A percentile compares a stretch with the other conserved stretches of the same genome.
phyloP scores from a whole-genome alignment of 2,113 vertebrate genomes.

The Silurus glanis region DNA sequence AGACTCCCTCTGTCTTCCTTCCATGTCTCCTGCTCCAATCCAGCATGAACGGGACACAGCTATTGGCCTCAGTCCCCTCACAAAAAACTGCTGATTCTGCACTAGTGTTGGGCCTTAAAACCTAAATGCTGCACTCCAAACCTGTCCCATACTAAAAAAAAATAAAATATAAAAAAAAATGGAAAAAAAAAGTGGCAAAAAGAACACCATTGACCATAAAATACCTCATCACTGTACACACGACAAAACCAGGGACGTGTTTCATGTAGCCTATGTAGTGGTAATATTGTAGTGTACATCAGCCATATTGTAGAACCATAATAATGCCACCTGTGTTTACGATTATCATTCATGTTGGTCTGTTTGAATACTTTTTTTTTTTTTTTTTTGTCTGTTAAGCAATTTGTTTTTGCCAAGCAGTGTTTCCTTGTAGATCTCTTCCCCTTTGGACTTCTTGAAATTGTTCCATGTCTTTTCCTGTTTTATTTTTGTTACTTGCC shows the following conservation, averaged over 20 bases:
- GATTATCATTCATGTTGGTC: constrained; percentile 69
- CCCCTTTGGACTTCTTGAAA: constrained; percentile 66
- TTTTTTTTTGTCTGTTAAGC: constrained; percentile 65
- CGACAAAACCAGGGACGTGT: constrained; percentile 71
- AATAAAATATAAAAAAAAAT: constrained; percentile 41
- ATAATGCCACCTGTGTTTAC: constrained; percentile 77
- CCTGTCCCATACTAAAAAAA: constrained; percentile 68
- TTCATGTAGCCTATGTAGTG: constrained; percentile 82
- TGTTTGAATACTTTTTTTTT: constrained; percentile 67
- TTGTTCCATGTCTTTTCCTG: constrained; percentile 67
- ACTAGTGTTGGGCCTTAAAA: constrained; percentile 61
- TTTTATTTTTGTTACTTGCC: constrained; percentile 77
- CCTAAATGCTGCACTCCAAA: constrained; percentile 69
- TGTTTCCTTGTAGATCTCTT: constrained; percentile 76
- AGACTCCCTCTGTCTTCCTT: constrained; percentile 45
- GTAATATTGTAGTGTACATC: constrained; percentile 77
- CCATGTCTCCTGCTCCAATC: constrained; percentile 25
- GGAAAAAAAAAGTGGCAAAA: constrained; percentile 49
- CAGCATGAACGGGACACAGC: constrained; percentile 2
- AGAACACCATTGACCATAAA: constrained; percentile 76
- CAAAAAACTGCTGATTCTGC: constrained; percentile 15
- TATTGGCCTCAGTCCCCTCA: constrained; percentile 13
- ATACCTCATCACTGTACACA: constrained; percentile 78
- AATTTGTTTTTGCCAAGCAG: constrained; percentile 71
- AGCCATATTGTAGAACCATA: constrained; percentile 75